These are phyloP conservation scores for Sebastes reedi DNA, from an alignment of 2,797 vertebrate genomes.

Conservation along the genomic window DNA sequence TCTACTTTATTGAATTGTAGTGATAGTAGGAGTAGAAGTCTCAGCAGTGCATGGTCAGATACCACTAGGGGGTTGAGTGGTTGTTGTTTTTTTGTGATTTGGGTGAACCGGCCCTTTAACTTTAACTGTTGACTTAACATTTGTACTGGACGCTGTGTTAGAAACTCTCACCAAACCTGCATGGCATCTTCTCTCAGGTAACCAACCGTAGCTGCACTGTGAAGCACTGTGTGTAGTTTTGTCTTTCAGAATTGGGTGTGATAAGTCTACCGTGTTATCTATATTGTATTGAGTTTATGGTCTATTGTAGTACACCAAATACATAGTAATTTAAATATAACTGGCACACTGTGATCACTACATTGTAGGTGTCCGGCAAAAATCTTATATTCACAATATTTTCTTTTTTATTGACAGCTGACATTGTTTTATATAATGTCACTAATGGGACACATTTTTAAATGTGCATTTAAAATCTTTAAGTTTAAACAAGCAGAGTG, in stretches of 20 bases:
- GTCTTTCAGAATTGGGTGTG: conserved; percentile 11
- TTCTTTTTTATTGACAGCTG: not conserved
- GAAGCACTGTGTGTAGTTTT: conserved; percentile 29
- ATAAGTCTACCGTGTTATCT: not conserved
- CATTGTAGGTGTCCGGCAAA: conserved; percentile 33
- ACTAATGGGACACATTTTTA: not conserved
- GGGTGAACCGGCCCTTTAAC: conserved; percentile 22
- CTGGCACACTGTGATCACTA: not conserved
- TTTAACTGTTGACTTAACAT: conserved; percentile 52
- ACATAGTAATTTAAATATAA: not conserved
- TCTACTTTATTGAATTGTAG: not conserved
- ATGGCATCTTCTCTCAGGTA: conserved; percentile 62
- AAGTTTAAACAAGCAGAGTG: not conserved
- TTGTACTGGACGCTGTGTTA: conserved; percentile 38
- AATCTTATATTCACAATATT: not conserved
- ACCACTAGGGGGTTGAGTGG: not conserved
- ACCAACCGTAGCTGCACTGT: conserved; percentile 34
- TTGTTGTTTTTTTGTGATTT: conserved; percentile 7
- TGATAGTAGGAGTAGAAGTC: not conserved
- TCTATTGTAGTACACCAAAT: not conserved
- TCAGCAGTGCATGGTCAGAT: not conserved
- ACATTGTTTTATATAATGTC: not conserved
- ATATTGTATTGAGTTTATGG: not conserved
- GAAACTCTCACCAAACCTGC: conserved; percentile 56
- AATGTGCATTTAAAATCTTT: not conserved